Evolutionary conservation across 1,140 invertebrate genomes (phyloP).

Genomic region (Apolygus lucorum): DNA sequence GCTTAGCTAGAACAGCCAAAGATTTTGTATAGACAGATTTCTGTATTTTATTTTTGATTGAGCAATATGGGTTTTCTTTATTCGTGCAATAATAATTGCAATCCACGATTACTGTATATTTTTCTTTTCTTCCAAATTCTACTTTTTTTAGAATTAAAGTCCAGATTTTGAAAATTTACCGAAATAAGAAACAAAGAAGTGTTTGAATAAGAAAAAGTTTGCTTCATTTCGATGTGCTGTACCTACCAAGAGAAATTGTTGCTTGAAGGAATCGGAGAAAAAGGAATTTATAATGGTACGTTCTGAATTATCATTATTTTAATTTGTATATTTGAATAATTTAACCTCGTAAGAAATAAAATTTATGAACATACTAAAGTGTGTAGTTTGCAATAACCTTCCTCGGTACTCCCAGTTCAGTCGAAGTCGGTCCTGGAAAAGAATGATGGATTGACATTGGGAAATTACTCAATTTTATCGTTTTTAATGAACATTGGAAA

Average conservation of each 20-base stretch:
- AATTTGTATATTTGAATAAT: neutral
- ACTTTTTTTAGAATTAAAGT: too few species aligned
- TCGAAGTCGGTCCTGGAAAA: too few species aligned
- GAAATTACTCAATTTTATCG: too few species aligned
- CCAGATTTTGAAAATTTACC: too few species aligned
- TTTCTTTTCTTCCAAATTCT: slow-evolving; percentile 20
- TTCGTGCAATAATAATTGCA: slow-evolving; percentile 23
- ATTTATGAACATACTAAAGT: neutral
- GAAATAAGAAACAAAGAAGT: too few species aligned
- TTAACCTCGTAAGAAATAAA: neutral
- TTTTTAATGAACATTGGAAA: too few species aligned
- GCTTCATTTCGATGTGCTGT: neutral
- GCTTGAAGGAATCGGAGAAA: neutral
- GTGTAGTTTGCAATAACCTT: neutral
- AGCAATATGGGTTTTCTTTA: slow-evolving; percentile 27
- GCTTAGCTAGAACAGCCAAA: slow-evolving; percentile 25
- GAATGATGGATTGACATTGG: too few species aligned
- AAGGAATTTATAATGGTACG: neutral
- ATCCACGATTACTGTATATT: neutral
- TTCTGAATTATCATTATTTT: neutral
- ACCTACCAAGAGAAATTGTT: neutral
- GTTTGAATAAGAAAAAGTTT: slow-evolving; percentile 12
- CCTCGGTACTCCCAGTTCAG: too few species aligned
- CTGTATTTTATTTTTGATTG: slow-evolving; percentile 29
- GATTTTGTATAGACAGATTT: slow-evolving; percentile 23